phyloP scores from a whole-genome alignment of 2,888 invertebrate genomes.

The Dryococelus australis region DNA sequence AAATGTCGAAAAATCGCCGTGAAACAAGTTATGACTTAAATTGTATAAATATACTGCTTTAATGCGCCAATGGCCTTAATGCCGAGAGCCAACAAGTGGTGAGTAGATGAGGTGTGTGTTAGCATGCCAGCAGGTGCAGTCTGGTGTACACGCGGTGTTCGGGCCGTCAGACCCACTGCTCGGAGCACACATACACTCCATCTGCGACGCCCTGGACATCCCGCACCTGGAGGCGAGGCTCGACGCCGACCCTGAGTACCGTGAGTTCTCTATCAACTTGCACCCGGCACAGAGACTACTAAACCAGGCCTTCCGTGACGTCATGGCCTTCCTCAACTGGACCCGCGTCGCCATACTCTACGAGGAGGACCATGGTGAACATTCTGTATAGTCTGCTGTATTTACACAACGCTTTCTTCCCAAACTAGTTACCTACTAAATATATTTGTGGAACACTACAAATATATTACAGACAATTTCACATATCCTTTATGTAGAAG shows the following conservation, averaged over 20 bases:
- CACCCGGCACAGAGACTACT: conserved; percentile 77
- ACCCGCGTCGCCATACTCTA: conserved; percentile 80
- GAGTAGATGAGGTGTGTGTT: conserved; percentile 44
- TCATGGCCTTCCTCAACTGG: conserved; percentile 82
- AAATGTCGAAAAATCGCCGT: no score
- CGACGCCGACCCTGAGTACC: conserved; percentile 65
- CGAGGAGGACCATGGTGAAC: conserved; percentile 76
- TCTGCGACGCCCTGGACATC: conserved; percentile 81
- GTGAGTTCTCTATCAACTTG: conserved; percentile 79
- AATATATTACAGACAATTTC: no score
- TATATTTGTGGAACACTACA: background rate
- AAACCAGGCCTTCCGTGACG: conserved; percentile 76
- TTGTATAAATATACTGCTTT: no score
- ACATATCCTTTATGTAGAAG: no score
- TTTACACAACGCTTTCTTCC: background rate
- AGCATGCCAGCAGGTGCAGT: conserved; percentile 76
- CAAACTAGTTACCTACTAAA: background rate
- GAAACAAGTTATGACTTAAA: no score
- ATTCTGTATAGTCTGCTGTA: no score
- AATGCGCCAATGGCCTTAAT: no score
- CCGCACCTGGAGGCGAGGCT: conserved; percentile 78
- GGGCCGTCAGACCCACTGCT: conserved; percentile 79
- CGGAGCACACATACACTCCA: conserved; percentile 78
- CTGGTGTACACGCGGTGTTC: conserved; percentile 77
- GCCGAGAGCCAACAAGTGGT: no score